phyloP scores from a whole-genome alignment of 2,797 vertebrate genomes.

The Siniperca obscura region DNA sequence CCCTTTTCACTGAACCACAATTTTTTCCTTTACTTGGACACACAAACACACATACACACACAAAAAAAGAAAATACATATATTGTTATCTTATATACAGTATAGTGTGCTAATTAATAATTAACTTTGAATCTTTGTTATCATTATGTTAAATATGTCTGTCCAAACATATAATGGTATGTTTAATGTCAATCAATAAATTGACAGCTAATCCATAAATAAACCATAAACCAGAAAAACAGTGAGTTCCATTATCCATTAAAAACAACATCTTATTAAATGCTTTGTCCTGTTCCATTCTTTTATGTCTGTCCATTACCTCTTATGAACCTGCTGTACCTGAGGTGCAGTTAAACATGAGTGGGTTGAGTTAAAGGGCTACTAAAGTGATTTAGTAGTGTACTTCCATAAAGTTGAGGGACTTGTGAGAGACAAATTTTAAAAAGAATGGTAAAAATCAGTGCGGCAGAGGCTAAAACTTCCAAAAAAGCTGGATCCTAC shows the following conservation, averaged over 20 bases:
- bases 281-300: too few species aligned
- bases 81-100: too few species aligned
- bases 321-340: neutral
- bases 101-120: too few species aligned
- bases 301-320: neutral
- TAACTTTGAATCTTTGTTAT: too few species aligned
- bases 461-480: neutral
- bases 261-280: constrained; percentile 1
- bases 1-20: neutral
- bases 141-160: neutral
- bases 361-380: neutral
- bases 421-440: neutral
- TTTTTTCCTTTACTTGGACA: neutral
- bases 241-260: neutral
- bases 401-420: too few species aligned
- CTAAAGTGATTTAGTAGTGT: neutral
- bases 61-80: too few species aligned
- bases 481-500: neutral
- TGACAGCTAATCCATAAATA: neutral
- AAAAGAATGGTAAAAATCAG: neutral
- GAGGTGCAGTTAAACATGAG: neutral
- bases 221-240: neutral
- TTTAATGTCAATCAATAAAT: neutral
- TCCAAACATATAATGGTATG: neutral
- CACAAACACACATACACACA: neutral